Base-by-base conservation (phyloP, 2,888 invertebrate genomes). In the Cabera pusaria region DNA sequence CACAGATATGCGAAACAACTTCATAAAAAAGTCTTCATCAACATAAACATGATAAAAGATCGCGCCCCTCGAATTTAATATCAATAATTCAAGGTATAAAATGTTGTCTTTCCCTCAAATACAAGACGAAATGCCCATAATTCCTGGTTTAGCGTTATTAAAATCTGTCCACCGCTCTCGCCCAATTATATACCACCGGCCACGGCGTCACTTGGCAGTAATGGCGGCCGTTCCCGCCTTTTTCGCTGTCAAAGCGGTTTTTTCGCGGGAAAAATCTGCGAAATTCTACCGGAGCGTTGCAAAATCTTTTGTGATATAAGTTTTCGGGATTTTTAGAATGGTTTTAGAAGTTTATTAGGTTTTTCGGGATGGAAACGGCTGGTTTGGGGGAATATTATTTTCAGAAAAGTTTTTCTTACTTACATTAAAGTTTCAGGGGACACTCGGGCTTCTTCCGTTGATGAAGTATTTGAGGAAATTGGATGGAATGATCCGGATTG, bases 191-290 rank as follows among this genome's bases (percentile, higher is more conserved):
- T 56, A 42, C 50, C 34, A 24, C 72, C 67, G 70, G 70, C 71
- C 75, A 71, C 55, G 72, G 91, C 91, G 91, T 90, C 92, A 91
- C 91, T 92, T 92, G 92, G 77, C 76, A 75, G 86, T 90, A 91
- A 92, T 91, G 90, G 90, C 87, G 61, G 56, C 69, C 64, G 71
- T 72, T 82, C 81, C 85, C 85, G 84, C 86, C 83, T 80, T 86
- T 86, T 85, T 82, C 84, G 86, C 86, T 86, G 85, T 84, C 85
- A 84, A 68, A 73, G 83, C 82, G 65, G 64, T 80, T 84, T 85
- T 85, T 84, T 80, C 77, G 81, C 82, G 80, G 74, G 72, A 71
- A 72, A 64, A 52, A 11, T 42, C 43, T 43, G 52, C 46, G 31
- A 49, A 56, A 54, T 46, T 52, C 42, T 10, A 36, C 31, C 22